Base-by-base conservation (phyloP, 2,797 vertebrate genomes). In the Melanotaenia boesemani region DNA sequence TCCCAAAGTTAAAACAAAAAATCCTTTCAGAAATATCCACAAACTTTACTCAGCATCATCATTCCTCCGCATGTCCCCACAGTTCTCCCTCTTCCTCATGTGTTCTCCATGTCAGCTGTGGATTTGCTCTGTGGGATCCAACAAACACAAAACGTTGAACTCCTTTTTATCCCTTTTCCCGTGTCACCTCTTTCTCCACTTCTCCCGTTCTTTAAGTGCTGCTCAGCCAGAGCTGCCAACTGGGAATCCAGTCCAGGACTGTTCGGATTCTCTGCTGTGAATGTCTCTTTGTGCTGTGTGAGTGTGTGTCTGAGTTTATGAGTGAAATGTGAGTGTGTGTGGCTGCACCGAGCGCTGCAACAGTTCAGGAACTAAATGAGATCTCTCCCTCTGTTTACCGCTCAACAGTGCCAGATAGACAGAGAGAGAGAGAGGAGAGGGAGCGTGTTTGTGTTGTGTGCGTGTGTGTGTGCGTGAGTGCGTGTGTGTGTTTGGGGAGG, bases 311-410 rank as follows among this genome's bases (percentile, higher is more conserved):
- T 57, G 22, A 52, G 55, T 16, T 61, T 61, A 16, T 13, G 66
- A 41, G 54, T 55, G 32, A 62, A 65, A n/a, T 63, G 50, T 30
- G 37, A 74, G 76, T 63, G 63, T 20, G 74, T 71, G 75, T 67
- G 67, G 70, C 63, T 69, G 70, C 70, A 63, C 54, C 46, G 57
- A 81, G 70, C 41, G 60, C 72, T 71, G 91, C 88, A 94, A 94
- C 92, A 95, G 93, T 94, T 94, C 92, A 82, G 85, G 65, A 89
- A 85, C 88, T 89, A 87, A 92, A 94, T 91, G 82, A 90, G 89
- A 93, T 88, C 84, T 86, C 77, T 79, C 75, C 84, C 89, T 82
- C 81, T 84, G 83, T 86, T 85, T 82, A 89, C 88, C 76, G 71
- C 84, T 76, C 32, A 57, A 81, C 81, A 44, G 79, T 64, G 78